Conservation (phyloP, 2,888 invertebrate species). For the Petrolisthes cinctipes region DNA sequence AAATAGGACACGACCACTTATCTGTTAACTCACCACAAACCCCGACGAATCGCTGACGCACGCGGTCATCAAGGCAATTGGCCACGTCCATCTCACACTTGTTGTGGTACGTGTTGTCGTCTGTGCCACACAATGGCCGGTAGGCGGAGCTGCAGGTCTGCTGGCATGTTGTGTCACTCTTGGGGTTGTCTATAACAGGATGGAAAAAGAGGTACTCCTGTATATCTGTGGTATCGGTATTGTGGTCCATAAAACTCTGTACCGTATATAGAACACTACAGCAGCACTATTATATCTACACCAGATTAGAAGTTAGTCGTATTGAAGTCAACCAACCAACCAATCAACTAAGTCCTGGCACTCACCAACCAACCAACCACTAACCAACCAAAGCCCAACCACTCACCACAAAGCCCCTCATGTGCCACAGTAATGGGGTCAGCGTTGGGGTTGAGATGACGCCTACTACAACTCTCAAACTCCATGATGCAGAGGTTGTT, state of each 20-base stretch:
- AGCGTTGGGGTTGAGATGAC: not conserved
- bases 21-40: constrained; percentile 7
- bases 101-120: constrained; percentile 21
- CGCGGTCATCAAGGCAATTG: not conserved
- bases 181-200: not conserved
- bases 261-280: too few species aligned
- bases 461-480: not conserved
- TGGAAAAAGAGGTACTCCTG: too few species aligned
- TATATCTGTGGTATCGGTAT: too few species aligned
- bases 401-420: constrained; percentile 21
- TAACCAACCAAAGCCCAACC: too few species aligned
- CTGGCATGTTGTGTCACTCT: not conserved
- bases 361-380: too few species aligned
- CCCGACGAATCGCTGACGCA: not conserved
- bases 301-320: too few species aligned
- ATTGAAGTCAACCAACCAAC: too few species aligned
- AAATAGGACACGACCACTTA: not conserved
- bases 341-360: too few species aligned
- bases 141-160: not conserved
- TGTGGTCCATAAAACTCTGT: too few species aligned
- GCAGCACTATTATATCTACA: too few species aligned
- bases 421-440: not conserved
- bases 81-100: constrained; percentile 29
- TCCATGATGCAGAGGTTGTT: constrained; percentile 18
- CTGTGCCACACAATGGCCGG: not conserved